Conservation (phyloP, 1,140 invertebrate genomes). For the Ips typographus region DNA sequence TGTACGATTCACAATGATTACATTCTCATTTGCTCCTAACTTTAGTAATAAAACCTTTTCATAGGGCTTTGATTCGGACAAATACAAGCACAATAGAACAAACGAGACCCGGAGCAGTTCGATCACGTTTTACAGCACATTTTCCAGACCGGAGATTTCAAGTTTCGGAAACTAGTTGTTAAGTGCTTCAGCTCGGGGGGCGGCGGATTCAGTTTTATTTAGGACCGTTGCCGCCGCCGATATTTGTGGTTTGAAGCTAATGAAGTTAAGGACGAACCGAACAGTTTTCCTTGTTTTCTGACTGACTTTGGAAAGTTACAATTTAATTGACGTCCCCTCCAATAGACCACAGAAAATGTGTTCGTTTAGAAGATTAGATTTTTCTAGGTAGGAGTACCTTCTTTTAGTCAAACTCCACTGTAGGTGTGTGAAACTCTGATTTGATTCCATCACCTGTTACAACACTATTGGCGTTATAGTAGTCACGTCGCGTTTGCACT, state of each 20-base stretch:
- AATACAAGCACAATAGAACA: conserved; percentile 13
- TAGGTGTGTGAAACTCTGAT: too few species aligned
- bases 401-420: too few species aligned
- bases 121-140: conserved; percentile 22
- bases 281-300: conserved; percentile 22
- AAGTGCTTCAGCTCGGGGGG: conserved; percentile 19
- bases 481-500: neutral
- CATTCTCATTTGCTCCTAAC: neutral
- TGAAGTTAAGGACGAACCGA: conserved; percentile 21
- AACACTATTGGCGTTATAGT: too few species aligned
- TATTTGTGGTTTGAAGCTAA: conserved; percentile 22
- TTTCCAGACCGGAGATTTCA: conserved; percentile 19
- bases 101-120: conserved; percentile 7
- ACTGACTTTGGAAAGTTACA: too few species aligned
- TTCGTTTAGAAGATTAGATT: too few species aligned
- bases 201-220: conserved; percentile 23
- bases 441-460: too few species aligned
- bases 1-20: neutral
- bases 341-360: too few species aligned
- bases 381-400: too few species aligned
- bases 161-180: conserved; percentile 25
- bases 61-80: conserved; percentile 7
- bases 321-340: too few species aligned
- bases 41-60: neutral
- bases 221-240: conserved; percentile 18